Percentiles rank a stretch among this genome's conserved stretches.
Evolutionary conservation across 2,113 vertebrate species (phyloP).

Genomic region (Pseudorhombus dupliciocellatus): DNA sequence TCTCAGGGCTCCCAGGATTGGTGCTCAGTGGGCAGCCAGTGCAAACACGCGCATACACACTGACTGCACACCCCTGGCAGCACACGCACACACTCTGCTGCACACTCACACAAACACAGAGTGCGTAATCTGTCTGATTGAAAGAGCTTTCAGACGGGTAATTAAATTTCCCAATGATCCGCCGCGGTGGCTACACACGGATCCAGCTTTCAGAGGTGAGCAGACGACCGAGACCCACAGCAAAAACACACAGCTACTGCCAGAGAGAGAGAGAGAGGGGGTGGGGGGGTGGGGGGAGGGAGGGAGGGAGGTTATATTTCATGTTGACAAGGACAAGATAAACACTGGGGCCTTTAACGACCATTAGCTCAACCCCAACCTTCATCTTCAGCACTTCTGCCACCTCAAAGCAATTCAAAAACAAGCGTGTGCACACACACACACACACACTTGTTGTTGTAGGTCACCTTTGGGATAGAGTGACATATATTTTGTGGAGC

Average conservation of each 20-base stretch:
- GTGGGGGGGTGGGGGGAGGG: neutral
- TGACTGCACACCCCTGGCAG: slow-evolving; percentile 32
- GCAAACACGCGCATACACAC: slow-evolving; percentile 45
- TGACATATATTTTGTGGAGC: neutral
- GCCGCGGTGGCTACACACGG: slow-evolving; percentile 69
- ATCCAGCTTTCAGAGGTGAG: slow-evolving; percentile 71
- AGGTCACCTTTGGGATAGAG: neutral
- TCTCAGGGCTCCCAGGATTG: slow-evolving; percentile 37
- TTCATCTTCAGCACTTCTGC: slow-evolving; percentile 62
- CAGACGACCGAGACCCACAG: slow-evolving; percentile 61
- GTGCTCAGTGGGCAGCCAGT: slow-evolving; percentile 54
- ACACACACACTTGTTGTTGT: neutral
- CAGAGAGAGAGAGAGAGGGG: slow-evolving; percentile 19
- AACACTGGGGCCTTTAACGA: slow-evolving; percentile 71
- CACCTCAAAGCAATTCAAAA: slow-evolving; percentile 37
- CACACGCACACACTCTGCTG: slow-evolving; percentile 38
- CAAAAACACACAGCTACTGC: slow-evolving; percentile 59
- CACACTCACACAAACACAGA: slow-evolving; percentile 46
- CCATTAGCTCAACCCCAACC: slow-evolving; percentile 72
- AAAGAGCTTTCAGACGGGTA: slow-evolving; percentile 81
- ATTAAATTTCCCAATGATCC: slow-evolving; percentile 83
- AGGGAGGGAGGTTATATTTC: slow-evolving; percentile 67
- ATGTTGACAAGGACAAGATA: slow-evolving; percentile 77
- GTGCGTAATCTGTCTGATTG: slow-evolving; percentile 79
- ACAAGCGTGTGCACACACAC: slow-evolving; percentile 21